Evolutionary conservation across 2,888 invertebrate genomes (phyloP), one percentile per base, ranked within the genome.

Genomic region (Tipula confusa): DNA sequence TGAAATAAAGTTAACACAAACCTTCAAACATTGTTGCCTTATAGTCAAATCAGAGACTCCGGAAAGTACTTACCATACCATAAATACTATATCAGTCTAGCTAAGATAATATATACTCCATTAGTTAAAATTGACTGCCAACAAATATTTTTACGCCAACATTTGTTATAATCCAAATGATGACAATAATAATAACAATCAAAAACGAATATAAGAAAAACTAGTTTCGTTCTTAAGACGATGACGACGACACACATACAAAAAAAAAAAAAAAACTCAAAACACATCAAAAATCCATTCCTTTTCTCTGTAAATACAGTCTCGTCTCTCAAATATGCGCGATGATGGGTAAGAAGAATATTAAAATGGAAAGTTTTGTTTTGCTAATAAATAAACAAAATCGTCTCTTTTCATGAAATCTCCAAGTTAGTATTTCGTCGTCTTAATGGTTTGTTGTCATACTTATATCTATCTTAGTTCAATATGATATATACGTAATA

Each of bases 171-270:
- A 64, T 64, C 24, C 64, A 24, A 64, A 64, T 64, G 18, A 64
- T 64, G 64, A 64, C 64, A 64, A 64, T 64, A 64, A 64, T 64
- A 64, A 64, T 24, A 64, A 18, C 64, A 64, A 64, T 64, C 64
- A 24, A 64, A 64, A 24, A 64, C 7, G 64, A 64, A 24, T 64
- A 24, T 64, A 64, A 64, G 24, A 64, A 43, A 36, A 43, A 64
- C 64, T 64, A 64, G 18, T 64, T 24, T 64, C 6, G 6, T 15
- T 64, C 24, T 24, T 64, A 64, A 64, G 24, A 64, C 64, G 64
- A 64, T 64, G 64, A 24, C 64, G 24, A 24, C 24, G 24, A 64
- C 13, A 64, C 24, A 64, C 24, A 64, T 9, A 11, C 43, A 4
- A n/a, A 64, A 24, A 64, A 64, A 2, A n/a, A n/a, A n/a, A n/a